A percentile compares a stretch with the other conserved stretches of the same genome.
Evolutionary conservation across 1,140 invertebrate species (phyloP).

Genomic region (Euwallacea fornicatus): DNA sequence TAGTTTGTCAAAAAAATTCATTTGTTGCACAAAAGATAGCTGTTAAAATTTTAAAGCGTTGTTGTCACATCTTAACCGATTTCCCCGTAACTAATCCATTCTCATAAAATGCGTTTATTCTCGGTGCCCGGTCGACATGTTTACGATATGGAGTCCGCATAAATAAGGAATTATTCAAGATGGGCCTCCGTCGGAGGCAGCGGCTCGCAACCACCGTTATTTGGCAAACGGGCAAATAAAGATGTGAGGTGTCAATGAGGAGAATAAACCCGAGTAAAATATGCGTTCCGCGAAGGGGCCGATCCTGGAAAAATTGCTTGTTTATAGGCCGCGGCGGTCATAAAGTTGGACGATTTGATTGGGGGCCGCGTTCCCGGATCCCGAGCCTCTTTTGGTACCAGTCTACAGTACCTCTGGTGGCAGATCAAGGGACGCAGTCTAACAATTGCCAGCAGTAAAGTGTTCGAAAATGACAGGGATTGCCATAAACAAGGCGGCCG

Average conservation of each 20-base stretch:
- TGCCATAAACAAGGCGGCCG: conserved; percentile 32
- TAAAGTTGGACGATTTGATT: conserved; percentile 19
- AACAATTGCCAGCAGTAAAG: conserved; percentile 23
- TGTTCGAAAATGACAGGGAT: conserved; percentile 30
- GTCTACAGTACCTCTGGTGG: background rate
- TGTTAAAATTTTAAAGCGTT: background rate
- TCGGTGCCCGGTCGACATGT: background rate
- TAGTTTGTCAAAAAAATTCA: background rate
- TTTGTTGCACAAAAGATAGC: background rate
- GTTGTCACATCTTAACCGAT: background rate
- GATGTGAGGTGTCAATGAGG: conserved; percentile 31
- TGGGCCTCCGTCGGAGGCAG: background rate
- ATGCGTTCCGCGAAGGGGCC: conserved; percentile 19
- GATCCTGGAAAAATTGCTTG: conserved; percentile 24
- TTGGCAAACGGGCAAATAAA: conserved; percentile 30
- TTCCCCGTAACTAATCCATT: background rate
- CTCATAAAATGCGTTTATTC: background rate
- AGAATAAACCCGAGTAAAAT: conserved; percentile 31
- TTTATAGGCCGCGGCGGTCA: conserved; percentile 19
- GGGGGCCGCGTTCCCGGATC: conserved; percentile 15
- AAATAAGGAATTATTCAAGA: conserved; percentile 13
- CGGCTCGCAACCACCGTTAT: conserved; percentile 7
- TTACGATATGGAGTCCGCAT: background rate
- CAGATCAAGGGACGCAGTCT: conserved; percentile 1
- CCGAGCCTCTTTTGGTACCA: background rate